These are phyloP conservation scores for Lycodopsis pacificus DNA, from an alignment of 2,797 vertebrate species.

Conservation along the genomic window DNA sequence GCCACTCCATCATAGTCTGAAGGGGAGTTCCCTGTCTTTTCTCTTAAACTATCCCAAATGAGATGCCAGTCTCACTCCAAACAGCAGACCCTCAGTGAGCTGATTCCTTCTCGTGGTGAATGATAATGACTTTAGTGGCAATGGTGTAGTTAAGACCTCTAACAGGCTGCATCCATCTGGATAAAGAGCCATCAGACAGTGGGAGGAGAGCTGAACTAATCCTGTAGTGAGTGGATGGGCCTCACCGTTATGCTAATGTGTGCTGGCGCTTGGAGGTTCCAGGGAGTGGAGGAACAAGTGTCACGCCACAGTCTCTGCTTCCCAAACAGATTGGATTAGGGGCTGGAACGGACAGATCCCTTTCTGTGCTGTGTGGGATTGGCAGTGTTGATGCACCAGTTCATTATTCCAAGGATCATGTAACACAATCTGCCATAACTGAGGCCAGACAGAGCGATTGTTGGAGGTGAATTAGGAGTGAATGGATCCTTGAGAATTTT, in stretches of 20 bases:
- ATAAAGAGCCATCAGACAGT: conserved; percentile 83
- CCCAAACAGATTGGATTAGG: conserved; percentile 70
- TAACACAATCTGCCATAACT: conserved; percentile 71
- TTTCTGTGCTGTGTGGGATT: conserved; percentile 63
- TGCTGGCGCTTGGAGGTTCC: conserved; percentile 60
- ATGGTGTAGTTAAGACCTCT: conserved; percentile 71
- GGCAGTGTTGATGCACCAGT: conserved; percentile 63
- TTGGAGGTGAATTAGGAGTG: conserved; percentile 59
- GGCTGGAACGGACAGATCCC: conserved; percentile 61
- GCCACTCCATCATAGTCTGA: conserved; percentile 73
- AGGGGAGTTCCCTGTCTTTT: conserved; percentile 67
- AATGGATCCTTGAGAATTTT: conserved; percentile 66
- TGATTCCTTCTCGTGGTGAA: conserved; percentile 76
- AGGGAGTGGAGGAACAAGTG: conserved; percentile 69
- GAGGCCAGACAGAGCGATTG: conserved; percentile 64
- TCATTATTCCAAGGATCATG: conserved; percentile 73
- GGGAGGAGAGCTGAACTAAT: conserved; percentile 84
- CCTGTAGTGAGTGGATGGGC: conserved; percentile 77
- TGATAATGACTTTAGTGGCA: conserved; percentile 79
- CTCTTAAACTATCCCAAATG: conserved; percentile 75
- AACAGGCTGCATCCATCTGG: conserved; percentile 74
- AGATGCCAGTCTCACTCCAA: conserved; percentile 76
- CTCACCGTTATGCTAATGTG: conserved; percentile 80
- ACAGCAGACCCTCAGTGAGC: conserved; percentile 71
- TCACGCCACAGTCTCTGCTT: conserved; percentile 67